Evolutionary conservation across 2,113 vertebrate genomes (phyloP).

Genomic region (Otis tarda): DNA sequence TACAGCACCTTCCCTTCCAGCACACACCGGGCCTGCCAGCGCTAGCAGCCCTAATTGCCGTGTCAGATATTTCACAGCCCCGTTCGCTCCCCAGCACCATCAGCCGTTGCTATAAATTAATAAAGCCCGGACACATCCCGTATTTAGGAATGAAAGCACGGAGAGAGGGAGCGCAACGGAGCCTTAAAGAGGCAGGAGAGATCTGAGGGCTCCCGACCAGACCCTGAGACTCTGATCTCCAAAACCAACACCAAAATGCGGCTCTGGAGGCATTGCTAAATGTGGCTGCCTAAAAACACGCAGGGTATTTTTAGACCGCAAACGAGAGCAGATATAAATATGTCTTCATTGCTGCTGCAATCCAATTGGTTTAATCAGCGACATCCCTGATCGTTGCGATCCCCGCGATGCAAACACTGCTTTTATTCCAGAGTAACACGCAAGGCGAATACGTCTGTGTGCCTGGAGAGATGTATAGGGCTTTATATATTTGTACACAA

Average conservation of each 20-base stretch:
- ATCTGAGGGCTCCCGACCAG: not conserved
- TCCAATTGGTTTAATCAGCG: constrained; percentile 47
- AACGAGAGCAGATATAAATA: constrained; percentile 53
- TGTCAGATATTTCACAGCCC: constrained; percentile 20
- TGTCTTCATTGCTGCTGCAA: constrained; percentile 13
- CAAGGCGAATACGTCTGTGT: not conserved
- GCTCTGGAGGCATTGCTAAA: constrained; percentile 7
- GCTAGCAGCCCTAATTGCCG: constrained; percentile 16
- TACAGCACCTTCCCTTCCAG: constrained; percentile 18
- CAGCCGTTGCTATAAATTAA: constrained; percentile 53
- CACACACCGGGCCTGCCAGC: not conserved
- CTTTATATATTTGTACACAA: not conserved
- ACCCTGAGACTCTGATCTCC: not conserved
- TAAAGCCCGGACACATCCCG: not conserved
- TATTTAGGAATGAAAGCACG: constrained; percentile 34
- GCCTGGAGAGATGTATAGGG: not conserved
- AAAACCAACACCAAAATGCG: not conserved
- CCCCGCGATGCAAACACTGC: not conserved
- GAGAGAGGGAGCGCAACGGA: not conserved
- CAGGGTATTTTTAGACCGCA: constrained; percentile 54
- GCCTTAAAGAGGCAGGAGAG: constrained; percentile 19
- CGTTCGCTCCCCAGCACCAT: constrained; percentile 23
- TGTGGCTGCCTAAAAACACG: not conserved
- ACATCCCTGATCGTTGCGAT: constrained; percentile 41
- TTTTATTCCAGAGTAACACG: not conserved